phyloP scores from a whole-genome alignment of 1,140 invertebrate species.

The Harlomillsia oculata region DNA sequence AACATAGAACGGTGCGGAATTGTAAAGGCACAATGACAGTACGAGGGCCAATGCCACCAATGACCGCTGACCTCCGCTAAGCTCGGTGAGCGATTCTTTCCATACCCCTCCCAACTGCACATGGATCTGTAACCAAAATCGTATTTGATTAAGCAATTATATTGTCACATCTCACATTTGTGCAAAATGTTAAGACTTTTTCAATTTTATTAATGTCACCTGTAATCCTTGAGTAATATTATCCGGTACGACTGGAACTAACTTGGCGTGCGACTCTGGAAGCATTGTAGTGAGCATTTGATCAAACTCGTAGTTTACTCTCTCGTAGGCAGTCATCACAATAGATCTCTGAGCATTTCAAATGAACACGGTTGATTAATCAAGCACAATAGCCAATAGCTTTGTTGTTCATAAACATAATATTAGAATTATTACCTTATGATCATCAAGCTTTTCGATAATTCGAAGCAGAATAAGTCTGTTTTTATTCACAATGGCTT shows the following conservation, averaged over 20 bases:
- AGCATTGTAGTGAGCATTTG: conserved; percentile 87
- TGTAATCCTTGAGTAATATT: conserved; percentile 24
- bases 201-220: conserved; percentile 3
- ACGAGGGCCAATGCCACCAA: conserved; percentile 93
- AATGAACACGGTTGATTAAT: neutral
- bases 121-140: conserved; percentile 52
- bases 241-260: conserved; percentile 50
- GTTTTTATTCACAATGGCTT: neutral
- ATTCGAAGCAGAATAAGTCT: neutral
- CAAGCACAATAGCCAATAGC: no score
- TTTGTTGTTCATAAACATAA: no score
- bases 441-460: neutral
- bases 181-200: no score
- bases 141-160: neutral
- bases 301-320: conserved; percentile 82
- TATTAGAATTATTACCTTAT: no score
- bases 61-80: conserved; percentile 93
- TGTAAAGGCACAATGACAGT: conserved; percentile 90
- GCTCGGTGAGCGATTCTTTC: conserved; percentile 92
- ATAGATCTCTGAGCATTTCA: conserved; percentile 10
- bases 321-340: conserved; percentile 29
- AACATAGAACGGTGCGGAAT: conserved; percentile 97
- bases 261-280: conserved; percentile 75
- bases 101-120: conserved; percentile 87
- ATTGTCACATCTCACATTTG: no score